Base-by-base conservation (phyloP, 2,113 vertebrate genomes). In the Cavia aperea region DNA sequence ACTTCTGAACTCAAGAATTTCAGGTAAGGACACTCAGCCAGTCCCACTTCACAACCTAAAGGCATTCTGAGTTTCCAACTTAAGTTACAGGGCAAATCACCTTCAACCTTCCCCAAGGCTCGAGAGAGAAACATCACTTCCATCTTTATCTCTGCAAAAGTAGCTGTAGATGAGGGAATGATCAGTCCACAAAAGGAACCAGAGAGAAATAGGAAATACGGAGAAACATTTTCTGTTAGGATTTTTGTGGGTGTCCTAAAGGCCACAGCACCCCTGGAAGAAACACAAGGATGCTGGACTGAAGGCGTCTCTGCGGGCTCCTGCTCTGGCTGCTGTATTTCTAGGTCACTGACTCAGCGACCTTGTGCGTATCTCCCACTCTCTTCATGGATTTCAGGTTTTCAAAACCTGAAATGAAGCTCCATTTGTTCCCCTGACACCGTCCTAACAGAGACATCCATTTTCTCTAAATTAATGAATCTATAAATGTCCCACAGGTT, bases 251-350 rank as follows among this genome's bases (percentile, higher is more conserved):
- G 0, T 23, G 3, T 60, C n/a, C 10, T 14, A 70, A 58, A 90
- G 29, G 12, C 43, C 19, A 58, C 36, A 46, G 12, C 10, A 31
- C 56, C 2, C 23, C 66, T 0, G 0, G 8, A 1, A 11, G 43
- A 13, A 54, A 49, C 5, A 5, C 79, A 82, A 56, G 46, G n/a
- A n/a, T 2, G 11, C 4, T 31, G 36, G 19, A 65, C 13, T 62
- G 26, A 62, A 29, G 31, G 46, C 39, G 33, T 66, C 84, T 86
- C 33, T 11, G 54, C 85, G 19, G 29, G 23, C 33, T 51, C 26
- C 2, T 24, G 51, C 11, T 58, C 29, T 1, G 8, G 9, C 62
- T 62, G 3, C 8, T 81, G 10, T 62, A 36, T 15, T 90, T 90
- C 75, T 24, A 54, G 18, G 21, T 33, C 77, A 72, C 33, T 54